These are phyloP conservation scores for Mormyrus proboscirostris DNA, from an alignment of 2,797 vertebrate species.

Conservation along the genomic window DNA sequence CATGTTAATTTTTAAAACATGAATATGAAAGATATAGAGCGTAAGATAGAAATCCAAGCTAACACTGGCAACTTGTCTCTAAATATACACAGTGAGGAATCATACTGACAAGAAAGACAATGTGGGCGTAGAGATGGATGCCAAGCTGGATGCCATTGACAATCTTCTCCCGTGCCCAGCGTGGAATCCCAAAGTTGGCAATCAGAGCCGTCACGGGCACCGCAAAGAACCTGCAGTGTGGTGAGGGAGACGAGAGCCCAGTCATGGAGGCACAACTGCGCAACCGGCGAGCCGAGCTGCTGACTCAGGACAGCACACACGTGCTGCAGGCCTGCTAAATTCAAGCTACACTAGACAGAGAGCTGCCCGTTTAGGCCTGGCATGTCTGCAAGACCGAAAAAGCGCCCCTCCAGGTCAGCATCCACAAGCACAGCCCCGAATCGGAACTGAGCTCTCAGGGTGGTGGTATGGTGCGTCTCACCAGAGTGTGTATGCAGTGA, in stretches of 20 bases:
- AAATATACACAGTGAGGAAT: neutral
- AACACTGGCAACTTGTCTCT: neutral
- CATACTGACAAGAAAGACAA: conserved; percentile 62
- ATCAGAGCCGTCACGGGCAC: conserved; percentile 86
- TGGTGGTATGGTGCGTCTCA: conserved; percentile 48
- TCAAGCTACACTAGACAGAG: neutral
- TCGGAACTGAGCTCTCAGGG: neutral
- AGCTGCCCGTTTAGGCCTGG: neutral
- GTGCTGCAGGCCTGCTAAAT: neutral
- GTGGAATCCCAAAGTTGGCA: conserved; percentile 87
- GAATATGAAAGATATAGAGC: neutral
- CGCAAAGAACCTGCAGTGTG: conserved; percentile 75
- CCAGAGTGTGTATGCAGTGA: conserved; percentile 87
- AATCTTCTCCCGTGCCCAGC: conserved; percentile 91
- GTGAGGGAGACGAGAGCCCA: conserved; percentile 12
- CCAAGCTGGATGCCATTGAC: conserved; percentile 89
- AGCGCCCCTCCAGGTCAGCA: neutral
- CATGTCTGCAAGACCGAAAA: neutral
- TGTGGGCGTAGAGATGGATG: conserved; percentile 83
- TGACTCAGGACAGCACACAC: neutral
- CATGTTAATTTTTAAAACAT: neutral
- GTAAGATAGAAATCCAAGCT: neutral
- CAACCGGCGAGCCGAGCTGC: neutral
- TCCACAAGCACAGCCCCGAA: neutral
- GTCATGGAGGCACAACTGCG: neutral